Base-by-base conservation (phyloP, 2,888 invertebrate species). In the Synergus laeviventris region DNA sequence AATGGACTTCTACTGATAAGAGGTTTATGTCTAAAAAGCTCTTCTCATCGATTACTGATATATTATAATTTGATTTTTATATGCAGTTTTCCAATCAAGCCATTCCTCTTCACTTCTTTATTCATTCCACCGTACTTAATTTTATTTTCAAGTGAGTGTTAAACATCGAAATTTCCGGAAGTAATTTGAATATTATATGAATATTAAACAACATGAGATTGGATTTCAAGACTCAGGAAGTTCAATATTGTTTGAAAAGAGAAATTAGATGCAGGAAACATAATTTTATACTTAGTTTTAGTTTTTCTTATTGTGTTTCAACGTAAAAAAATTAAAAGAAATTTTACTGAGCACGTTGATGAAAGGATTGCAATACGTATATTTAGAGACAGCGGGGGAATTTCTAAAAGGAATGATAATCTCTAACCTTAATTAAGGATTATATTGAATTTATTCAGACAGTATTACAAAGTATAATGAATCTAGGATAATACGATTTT, bases 1-100 rank as follows among this genome's bases (percentile, higher is more conserved):
- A 70, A 70, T 70, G 45, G 42, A 49, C 49, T 70, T 70, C n/a
- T 45, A 24, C 70, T 70, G 70, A 70, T 70, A 70, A 70, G 49
- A 70, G 70, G 21, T 45, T 70, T 36, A 70, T 31, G 70, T 49
- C n/a, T 16, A n/a, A 36, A 70, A 70, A 70, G 70, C 70, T 31
- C 45, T 70, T n/a, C n/a, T 70, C 31, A 70, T 70, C 70, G 70
- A 70, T 49, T 70, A 24, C 8, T 31, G 16, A 11, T 70, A 24
- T 70, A 31, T 49, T 49, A 70, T 49, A 49, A 70, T 49, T 49
- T 24, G 49, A 70, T 70, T 70, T 70, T 45, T 49, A 56, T 56
- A 21, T 14, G 21, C 21, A 12, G 21, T 12, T 21, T 21, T 12
- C 2, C 12, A 56, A 21, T 56, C 21, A 56, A 18, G 1, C n/a